A percentile compares a stretch with the other conserved stretches of the same genome.
These are phyloP conservation scores for Ligdia adustata DNA, from an alignment of 2,888 invertebrate genomes.

Conservation along the genomic window DNA sequence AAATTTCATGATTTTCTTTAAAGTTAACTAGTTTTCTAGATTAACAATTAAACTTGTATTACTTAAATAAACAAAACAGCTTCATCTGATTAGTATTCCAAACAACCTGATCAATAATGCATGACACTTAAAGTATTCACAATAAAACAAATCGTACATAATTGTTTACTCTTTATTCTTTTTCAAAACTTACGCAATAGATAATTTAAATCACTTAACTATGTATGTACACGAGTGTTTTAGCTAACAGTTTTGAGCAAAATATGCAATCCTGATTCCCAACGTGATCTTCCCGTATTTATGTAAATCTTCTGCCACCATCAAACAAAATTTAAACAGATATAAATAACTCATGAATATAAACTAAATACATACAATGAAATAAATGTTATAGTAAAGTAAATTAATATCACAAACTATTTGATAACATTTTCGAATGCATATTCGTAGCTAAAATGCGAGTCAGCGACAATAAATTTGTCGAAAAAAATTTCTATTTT, in stretches of 20 bases:
- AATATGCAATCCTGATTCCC: conserved; percentile 42
- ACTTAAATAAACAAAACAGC: no score
- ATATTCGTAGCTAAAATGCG: conserved; percentile 19
- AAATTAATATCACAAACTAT: conserved; percentile 35
- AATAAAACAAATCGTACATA: no score
- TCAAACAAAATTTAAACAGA: conserved; percentile 26
- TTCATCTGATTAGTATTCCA: no score
- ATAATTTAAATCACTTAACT: conserved; percentile 52
- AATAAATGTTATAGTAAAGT: conserved; percentile 2
- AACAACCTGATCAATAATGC: no score
- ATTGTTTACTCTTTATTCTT: no score
- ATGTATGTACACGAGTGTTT: conserved; percentile 63
- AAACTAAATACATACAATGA: background rate
- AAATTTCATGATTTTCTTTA: no score
- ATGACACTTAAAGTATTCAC: no score
- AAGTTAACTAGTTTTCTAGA: no score
- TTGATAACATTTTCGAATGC: conserved; percentile 18
- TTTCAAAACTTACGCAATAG: conserved; percentile 46
- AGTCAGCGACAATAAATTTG: background rate
- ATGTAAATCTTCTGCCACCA: conserved; percentile 61
- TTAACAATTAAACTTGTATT: no score
- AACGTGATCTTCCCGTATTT: conserved; percentile 37
- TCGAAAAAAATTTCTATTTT: conserved; percentile 21
- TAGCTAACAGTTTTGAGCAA: conserved; percentile 50
- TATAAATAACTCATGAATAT: background rate